phyloP scores from a whole-genome alignment of 2,888 invertebrate genomes.

The Meliscaeva auricollis region DNA sequence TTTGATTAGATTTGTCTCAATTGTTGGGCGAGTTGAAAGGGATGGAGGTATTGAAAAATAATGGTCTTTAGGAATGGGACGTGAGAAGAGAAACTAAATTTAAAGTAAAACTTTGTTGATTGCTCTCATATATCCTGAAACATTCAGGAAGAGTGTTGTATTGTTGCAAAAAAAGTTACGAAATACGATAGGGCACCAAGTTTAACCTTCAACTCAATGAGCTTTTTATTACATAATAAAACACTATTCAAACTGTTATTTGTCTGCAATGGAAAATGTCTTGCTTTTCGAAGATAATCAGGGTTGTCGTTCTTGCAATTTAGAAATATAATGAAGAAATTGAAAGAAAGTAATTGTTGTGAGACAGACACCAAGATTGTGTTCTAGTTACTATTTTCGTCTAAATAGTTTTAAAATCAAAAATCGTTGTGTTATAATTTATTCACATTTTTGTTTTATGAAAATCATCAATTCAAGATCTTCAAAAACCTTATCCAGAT shows the following conservation, averaged over 20 bases:
- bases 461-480: no score
- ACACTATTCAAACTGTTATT: not conserved
- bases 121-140: conserved; percentile 11
- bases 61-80: not conserved
- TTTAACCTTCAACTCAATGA: conserved; percentile 58
- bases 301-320: not conserved
- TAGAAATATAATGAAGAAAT: not conserved
- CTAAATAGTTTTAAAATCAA: no score
- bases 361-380: not conserved
- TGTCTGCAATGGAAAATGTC: conserved; percentile 30
- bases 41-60: not conserved
- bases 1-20: conserved; percentile 50
- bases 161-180: not conserved
- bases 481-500: no score
- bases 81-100: conserved; percentile 34
- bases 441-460: no score
- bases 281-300: not conserved
- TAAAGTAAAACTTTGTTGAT: conserved; percentile 23
- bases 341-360: not conserved
- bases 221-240: conserved; percentile 11
- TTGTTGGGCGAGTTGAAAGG: not conserved
- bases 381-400: no score
- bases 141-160: not conserved
- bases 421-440: no score
- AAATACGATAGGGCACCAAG: not conserved